A percentile compares a stretch with the other conserved stretches of the same genome.
Conservation (phyloP, 2,113 vertebrate species). For the Lepisosteus oculatus region DNA sequence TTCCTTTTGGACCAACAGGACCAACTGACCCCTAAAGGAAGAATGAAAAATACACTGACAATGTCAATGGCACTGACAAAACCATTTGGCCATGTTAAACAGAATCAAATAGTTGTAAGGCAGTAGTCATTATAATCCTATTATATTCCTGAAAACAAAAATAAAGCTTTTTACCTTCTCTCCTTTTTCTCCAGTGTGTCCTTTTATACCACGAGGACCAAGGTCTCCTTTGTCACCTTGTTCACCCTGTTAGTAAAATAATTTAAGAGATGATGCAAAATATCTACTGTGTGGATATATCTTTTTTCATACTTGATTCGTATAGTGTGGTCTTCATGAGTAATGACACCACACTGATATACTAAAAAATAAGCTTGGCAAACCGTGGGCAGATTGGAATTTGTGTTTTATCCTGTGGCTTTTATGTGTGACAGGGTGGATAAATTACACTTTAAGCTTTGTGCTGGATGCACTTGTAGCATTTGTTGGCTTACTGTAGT, state of each 20-base stretch:
- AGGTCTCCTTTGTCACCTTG: slow-evolving; percentile 60
- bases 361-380: no score
- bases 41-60: slow-evolving; percentile 4
- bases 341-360: no score
- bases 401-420: no score
- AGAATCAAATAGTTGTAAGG: no score
- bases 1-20: slow-evolving; percentile 64
- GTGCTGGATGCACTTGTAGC: no score
- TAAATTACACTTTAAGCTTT: no score
- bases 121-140: background rate
- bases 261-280: background rate
- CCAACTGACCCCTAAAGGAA: slow-evolving; percentile 59
- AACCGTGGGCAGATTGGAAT: no score
- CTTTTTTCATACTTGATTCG: background rate
- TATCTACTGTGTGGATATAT: background rate
- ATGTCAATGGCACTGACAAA: no score
- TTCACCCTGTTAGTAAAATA: slow-evolving; percentile 49
- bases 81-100: no score
- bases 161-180: slow-evolving; percentile 52
- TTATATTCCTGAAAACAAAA: background rate
- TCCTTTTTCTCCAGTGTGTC: slow-evolving; percentile 69
- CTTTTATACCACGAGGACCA: slow-evolving; percentile 65
- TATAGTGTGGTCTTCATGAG: no score
- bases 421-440: no score
- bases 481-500: no score